A percentile compares a stretch with the other conserved stretches of the same genome.
Evolutionary conservation across 2,888 invertebrate genomes (phyloP).

Genomic region (Spodoptera littoralis): DNA sequence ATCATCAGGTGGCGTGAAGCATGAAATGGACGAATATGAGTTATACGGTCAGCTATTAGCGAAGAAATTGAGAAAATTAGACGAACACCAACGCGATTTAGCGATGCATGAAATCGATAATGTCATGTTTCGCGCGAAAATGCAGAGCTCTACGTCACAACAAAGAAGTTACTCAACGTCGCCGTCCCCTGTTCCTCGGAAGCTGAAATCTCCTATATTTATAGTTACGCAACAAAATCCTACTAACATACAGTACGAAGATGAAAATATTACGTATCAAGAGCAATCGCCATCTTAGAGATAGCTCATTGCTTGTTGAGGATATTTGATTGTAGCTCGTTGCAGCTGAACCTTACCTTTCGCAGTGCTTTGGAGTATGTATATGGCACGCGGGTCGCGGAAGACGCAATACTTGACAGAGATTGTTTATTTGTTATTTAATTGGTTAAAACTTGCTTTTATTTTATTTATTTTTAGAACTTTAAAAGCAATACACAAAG

Average conservation of each 20-base stretch:
- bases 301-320: background rate
- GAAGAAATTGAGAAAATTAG: slow-evolving; percentile 79
- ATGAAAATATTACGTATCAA: slow-evolving; percentile 72
- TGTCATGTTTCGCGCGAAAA: slow-evolving; percentile 81
- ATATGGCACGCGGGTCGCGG: background rate
- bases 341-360: slow-evolving; percentile 4
- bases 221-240: slow-evolving; percentile 69
- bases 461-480: background rate
- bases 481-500: slow-evolving; percentile 17
- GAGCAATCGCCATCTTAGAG: slow-evolving; percentile 60
- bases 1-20: slow-evolving; percentile 50
- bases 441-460: background rate
- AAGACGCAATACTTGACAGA: slow-evolving; percentile 1
- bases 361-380: slow-evolving; percentile 15
- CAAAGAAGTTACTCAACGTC: slow-evolving; percentile 66
- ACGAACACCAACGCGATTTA: slow-evolving; percentile 80
- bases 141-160: slow-evolving; percentile 64
- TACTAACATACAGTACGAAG: slow-evolving; percentile 68
- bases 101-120: slow-evolving; percentile 85
- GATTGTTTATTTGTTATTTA: slow-evolving; percentile 6
- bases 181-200: slow-evolving; percentile 67
- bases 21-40: slow-evolving; percentile 79
- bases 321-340: slow-evolving; percentile 22
- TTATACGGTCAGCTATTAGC: slow-evolving; percentile 80
- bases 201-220: slow-evolving; percentile 75